phyloP scores from a whole-genome alignment of 2,888 invertebrate genomes.

The Calliphora vomitoria region DNA sequence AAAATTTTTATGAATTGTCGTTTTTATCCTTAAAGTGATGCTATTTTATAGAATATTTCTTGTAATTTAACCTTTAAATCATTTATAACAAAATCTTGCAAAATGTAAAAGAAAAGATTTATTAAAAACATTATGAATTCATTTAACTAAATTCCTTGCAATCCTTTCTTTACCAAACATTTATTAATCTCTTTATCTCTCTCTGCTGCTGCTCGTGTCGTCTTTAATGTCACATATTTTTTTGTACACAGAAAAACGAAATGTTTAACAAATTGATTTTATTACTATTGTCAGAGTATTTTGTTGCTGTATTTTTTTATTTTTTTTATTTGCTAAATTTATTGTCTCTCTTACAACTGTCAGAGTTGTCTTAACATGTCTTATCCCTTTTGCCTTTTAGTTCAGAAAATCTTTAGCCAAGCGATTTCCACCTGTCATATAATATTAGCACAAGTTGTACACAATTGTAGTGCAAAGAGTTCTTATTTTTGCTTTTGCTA shows the following conservation, averaged over 20 bases:
- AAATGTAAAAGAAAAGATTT: too few relatives aligned
- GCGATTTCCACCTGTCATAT: slow-evolving; percentile 53
- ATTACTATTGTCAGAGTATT: not conserved
- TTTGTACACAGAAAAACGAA: too few relatives aligned
- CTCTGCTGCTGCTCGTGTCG: not conserved
- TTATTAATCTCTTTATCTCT: not conserved
- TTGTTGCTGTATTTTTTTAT: slow-evolving; percentile 15
- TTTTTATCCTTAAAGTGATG: too few relatives aligned
- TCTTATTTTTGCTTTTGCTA: not conserved
- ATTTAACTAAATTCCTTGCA: not conserved
- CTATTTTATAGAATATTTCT: too few relatives aligned
- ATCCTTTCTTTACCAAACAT: not conserved
- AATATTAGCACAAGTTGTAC: slow-evolving; percentile 39
- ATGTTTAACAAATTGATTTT: not conserved
- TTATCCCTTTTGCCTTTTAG: slow-evolving; percentile 24
- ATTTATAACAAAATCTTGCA: too few relatives aligned
- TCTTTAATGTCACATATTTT: not conserved
- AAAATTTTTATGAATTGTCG: too few relatives aligned
- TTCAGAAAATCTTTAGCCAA: slow-evolving; percentile 19
- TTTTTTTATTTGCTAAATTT: not conserved
- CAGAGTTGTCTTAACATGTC: slow-evolving; percentile 42
- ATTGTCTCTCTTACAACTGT: slow-evolving; percentile 32
- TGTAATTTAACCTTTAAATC: too few relatives aligned
- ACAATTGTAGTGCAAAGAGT: not conserved
- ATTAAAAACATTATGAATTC: too few relatives aligned